Percentiles rank a stretch among this genome's conserved stretches.
Evolutionary conservation across 2,888 invertebrate species (phyloP).

Genomic region (Pterostichus niger): DNA sequence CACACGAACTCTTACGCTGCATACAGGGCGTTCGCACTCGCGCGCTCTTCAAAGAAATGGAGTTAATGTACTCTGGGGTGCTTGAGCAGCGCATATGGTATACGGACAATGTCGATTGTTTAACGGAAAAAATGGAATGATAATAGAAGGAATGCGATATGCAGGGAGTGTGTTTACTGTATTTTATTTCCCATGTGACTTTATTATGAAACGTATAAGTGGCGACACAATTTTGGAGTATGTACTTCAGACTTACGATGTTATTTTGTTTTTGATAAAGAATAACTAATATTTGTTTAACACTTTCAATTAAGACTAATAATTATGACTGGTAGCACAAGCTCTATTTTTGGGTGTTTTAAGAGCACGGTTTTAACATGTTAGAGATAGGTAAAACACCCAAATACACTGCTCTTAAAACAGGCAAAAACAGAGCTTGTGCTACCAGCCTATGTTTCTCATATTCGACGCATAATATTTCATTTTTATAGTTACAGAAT

Average conservation of each 20-base stretch:
- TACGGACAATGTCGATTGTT: slow-evolving; percentile 29
- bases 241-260: neutral
- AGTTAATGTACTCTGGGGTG: slow-evolving; percentile 30
- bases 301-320: no score
- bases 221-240: neutral
- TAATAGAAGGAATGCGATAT: slow-evolving; percentile 5
- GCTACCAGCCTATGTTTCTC: no score
- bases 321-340: no score
- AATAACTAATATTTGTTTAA: no score
- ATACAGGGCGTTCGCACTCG: slow-evolving; percentile 23
- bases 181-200: neutral
- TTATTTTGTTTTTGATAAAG: no score
- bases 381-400: no score
- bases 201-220: neutral
- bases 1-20: slow-evolving; percentile 34
- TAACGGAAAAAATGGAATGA: slow-evolving; percentile 11
- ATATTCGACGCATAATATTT: no score
- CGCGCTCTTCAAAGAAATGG: slow-evolving; percentile 33
- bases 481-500: no score
- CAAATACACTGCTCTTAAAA: no score
- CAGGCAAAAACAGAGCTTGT: no score
- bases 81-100: slow-evolving; percentile 31
- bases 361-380: no score
- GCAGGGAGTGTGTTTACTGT: neutral
- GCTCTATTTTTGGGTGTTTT: no score